Base-by-base conservation (phyloP, 2,113 vertebrate species). In the Periophthalmus modestus region DNA sequence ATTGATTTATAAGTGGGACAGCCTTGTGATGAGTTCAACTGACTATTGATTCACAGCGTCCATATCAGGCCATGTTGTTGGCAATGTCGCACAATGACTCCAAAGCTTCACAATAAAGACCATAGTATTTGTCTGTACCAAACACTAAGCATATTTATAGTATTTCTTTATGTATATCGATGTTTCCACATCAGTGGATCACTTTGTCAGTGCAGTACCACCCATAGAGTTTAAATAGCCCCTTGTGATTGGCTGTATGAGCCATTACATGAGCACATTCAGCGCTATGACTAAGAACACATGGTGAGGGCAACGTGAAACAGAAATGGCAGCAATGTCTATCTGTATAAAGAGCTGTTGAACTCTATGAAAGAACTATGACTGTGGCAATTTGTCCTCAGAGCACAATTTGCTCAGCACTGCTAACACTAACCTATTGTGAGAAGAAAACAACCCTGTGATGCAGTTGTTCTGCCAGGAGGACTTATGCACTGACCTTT, bases 1-100 rank as follows among this genome's bases (percentile, higher is more conserved):
- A 93, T 85, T 83, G 86, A 87, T 88, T 82, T 83, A 73, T 75
- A 90, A 89, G 82, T 86, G 59, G 84, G 84, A 79, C 82, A 77
- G 83, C 82, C 66, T 75, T 88, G 79, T 79, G 83, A 88, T 82
- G 75, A 74, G 73, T 80, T 85, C 87, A 81, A 73, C 72, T 70
- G 75, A 73, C 66, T 81, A 91, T 89, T 59, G 88, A 91, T 86
- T 80, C 43, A 39, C 9, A 13, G 24, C 46, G 73, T 80, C 75
- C 67, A 81, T 81, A 72, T 82, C 15, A 50, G 77, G 34, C 74
- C 54, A 67, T 68, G 82, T 71, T 65, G 78, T 62, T 68, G 46
- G 43, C 68, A 57, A 55, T 69, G 71, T 73, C 21, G 43, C 80
- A 76, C 24, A 77, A 66, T 21, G 33, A 57, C 66, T 78, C 65